Percentiles rank a stretch among this genome's conserved stretches.
Conservation (phyloP, 2,797 vertebrate species). For the Erpetoichthys calabaricus region DNA sequence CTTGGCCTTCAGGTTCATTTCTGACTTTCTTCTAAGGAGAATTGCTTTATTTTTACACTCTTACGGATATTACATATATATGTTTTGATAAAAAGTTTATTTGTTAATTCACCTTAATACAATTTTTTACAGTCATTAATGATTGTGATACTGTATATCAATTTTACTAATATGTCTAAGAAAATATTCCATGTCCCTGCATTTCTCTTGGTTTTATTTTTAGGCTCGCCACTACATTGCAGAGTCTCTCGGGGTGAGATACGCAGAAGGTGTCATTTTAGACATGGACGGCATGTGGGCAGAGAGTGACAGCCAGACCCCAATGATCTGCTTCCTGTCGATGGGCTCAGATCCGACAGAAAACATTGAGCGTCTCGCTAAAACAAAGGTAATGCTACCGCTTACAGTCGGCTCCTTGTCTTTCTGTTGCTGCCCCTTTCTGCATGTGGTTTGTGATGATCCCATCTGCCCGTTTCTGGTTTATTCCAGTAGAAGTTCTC, state of each 20-base stretch:
- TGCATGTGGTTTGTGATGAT: background rate
- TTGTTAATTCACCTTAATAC: no score
- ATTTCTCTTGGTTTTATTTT: background rate
- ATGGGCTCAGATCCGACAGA: constrained; percentile 71
- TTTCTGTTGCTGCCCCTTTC: background rate
- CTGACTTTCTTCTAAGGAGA: no score
- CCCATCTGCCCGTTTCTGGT: background rate
- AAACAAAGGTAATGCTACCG: constrained; percentile 46
- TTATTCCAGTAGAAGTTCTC: no score
- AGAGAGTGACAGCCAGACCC: constrained; percentile 56
- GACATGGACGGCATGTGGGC: constrained; percentile 59
- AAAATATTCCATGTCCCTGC: background rate
- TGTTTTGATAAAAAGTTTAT: no score
- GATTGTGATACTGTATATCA: background rate
- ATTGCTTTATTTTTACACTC: no score
- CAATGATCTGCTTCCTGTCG: constrained; percentile 62
- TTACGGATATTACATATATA: no score
- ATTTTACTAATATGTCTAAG: background rate
- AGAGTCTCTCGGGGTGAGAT: constrained; percentile 54
- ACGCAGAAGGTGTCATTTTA: constrained; percentile 56
- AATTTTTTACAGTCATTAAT: no score
- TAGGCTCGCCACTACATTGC: constrained; percentile 63
- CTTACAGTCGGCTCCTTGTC: background rate
- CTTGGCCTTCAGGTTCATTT: no score
- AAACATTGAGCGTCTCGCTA: constrained; percentile 62